These are phyloP conservation scores for Pteromalus puparum DNA, from an alignment of 1,140 invertebrate species.

Conservation along the genomic window DNA sequence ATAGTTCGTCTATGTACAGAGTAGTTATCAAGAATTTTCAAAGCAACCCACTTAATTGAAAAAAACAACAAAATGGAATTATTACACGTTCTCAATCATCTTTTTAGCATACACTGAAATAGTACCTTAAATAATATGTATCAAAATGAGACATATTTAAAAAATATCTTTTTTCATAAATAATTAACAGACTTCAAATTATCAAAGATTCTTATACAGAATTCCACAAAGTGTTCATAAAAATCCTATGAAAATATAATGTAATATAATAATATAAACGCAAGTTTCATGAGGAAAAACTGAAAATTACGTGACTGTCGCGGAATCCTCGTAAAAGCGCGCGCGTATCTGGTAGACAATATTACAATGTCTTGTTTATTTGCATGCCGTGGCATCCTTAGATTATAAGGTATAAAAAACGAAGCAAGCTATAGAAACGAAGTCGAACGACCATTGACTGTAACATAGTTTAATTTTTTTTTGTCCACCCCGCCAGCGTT, in stretches of 20 bases:
- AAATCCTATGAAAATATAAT: constrained; percentile 51
- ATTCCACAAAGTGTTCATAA: constrained; percentile 54
- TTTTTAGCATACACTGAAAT: neutral
- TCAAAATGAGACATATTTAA: constrained; percentile 28
- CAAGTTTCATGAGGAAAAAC: constrained; percentile 27
- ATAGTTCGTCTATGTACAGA: neutral
- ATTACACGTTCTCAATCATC: neutral
- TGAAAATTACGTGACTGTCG: constrained; percentile 39
- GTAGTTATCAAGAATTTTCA: neutral
- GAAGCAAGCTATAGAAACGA: constrained; percentile 34
- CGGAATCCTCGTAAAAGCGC: constrained; percentile 10
- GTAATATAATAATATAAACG: constrained; percentile 42
- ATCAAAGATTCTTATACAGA: constrained; percentile 50
- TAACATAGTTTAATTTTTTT: constrained; percentile 40
- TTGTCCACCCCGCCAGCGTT: constrained; percentile 27
- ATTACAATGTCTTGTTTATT: constrained; percentile 39
- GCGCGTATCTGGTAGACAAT: constrained; percentile 42
- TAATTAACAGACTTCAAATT: constrained; percentile 41
- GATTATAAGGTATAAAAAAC: constrained; percentile 38
- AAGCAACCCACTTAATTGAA: neutral
- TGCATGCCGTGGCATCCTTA: constrained; percentile 35
- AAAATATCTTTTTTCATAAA: constrained; percentile 27
- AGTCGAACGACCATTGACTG: constrained; percentile 36
- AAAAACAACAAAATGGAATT: neutral
- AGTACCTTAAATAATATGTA: constrained; percentile 23